Evolutionary conservation across 2,888 invertebrate species (phyloP).

Genomic region (Cantharis flavilabris): DNA sequence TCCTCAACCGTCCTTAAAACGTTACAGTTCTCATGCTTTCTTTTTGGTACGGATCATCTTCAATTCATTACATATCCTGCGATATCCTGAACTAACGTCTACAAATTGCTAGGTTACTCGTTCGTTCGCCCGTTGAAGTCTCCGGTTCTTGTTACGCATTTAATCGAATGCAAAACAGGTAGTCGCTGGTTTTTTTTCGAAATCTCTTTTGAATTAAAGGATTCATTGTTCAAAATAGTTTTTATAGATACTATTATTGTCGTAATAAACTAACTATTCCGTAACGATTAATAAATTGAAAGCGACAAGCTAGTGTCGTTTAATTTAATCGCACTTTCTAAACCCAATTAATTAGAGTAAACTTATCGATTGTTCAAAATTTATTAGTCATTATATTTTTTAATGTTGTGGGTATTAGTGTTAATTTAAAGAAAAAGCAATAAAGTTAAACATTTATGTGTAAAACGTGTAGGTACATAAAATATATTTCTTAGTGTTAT

Average conservation of each 20-base stretch:
- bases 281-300: neutral
- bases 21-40: slow-evolving; percentile 22
- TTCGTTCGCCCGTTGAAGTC: neutral
- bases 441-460: neutral
- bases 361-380: neutral
- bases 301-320: neutral
- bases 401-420: neutral
- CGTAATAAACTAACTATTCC: neutral
- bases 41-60: neutral
- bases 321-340: neutral
- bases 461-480: neutral
- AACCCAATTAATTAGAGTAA: neutral
- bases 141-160: neutral
- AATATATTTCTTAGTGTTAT: neutral
- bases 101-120: neutral
- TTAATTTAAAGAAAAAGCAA: neutral
- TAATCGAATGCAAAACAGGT: neutral
- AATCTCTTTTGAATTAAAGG: neutral
- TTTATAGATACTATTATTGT: neutral
- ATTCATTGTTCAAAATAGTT: neutral
- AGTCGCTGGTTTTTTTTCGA: neutral
- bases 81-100: slow-evolving; percentile 2
- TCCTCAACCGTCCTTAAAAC: slow-evolving; percentile 9
- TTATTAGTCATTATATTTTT: neutral
- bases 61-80: slow-evolving; percentile 8